phyloP scores from a whole-genome alignment of 2,113 vertebrate species.

The Salminus brasiliensis region DNA sequence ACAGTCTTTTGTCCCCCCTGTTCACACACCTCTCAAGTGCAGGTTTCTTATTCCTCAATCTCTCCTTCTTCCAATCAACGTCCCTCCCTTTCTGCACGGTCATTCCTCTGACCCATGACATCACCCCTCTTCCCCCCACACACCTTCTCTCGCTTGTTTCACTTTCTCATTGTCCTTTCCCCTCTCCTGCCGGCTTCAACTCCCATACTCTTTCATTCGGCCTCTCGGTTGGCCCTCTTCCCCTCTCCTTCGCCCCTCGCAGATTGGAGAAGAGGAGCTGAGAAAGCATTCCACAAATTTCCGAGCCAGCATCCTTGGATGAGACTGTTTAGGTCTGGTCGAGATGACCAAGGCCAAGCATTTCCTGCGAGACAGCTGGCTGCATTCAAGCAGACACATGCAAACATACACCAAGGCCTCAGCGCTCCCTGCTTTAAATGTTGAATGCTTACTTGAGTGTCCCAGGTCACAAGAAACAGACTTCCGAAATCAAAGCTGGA shows the following conservation, averaged over 20 bases:
- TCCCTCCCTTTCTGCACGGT: neutral
- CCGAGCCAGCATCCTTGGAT: constrained; percentile 51
- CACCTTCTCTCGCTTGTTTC: neutral
- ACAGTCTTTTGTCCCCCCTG: neutral
- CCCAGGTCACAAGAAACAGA: neutral
- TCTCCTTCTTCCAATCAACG: neutral
- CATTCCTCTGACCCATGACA: neutral
- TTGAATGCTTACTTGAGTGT: constrained; percentile 18
- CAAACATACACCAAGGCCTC: constrained; percentile 38
- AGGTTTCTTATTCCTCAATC: neutral
- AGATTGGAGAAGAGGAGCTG: constrained; percentile 46
- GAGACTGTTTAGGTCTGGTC: constrained; percentile 66
- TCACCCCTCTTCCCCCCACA: too few species aligned
- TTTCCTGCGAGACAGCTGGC: constrained; percentile 56
- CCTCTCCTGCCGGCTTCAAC: constrained; percentile 34
- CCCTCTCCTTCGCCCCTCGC: constrained; percentile 49
- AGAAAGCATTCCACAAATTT: constrained; percentile 77
- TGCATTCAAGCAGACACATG: neutral
- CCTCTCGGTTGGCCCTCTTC: neutral
- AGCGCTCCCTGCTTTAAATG: neutral
- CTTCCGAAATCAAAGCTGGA: neutral
- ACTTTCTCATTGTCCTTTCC: constrained; percentile 3
- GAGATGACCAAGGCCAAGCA: constrained; percentile 48
- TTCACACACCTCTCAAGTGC: neutral
- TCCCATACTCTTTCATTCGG: constrained; percentile 27